Conservation (phyloP, 2,888 invertebrate species). For the Habrosyne pyritoides region DNA sequence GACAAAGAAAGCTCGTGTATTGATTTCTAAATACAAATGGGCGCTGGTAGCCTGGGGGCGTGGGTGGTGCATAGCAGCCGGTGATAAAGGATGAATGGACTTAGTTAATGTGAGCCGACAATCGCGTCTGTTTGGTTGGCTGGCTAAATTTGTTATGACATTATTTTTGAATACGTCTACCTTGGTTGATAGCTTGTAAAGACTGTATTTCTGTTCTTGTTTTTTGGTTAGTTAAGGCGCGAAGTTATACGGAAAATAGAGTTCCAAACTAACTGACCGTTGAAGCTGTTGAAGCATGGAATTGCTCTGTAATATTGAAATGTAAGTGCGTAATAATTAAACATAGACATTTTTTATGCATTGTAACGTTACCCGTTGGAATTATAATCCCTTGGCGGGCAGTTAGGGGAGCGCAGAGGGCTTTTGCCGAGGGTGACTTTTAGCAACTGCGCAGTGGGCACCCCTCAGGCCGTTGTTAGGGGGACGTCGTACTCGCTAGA, state of each 20-base stretch:
- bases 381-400: no score
- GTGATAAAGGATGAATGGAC: conserved; percentile 7
- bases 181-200: neutral
- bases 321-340: neutral
- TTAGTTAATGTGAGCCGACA: neutral
- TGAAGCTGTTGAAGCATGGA: no score
- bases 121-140: neutral
- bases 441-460: no score
- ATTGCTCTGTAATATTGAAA: neutral
- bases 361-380: no score
- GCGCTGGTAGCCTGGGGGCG: neutral
- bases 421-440: no score
- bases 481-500: no score
- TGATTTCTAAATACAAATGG: neutral
- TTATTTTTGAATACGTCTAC: neutral
- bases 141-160: neutral
- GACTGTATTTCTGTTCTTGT: no score
- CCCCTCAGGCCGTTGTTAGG: no score
- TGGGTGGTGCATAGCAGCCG: conserved; percentile 1
- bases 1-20: neutral
- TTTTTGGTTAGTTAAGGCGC: no score
- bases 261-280: neutral
- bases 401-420: no score
- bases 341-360: no score
- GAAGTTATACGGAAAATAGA: neutral